Base-by-base conservation (phyloP, 1,140 invertebrate genomes). In the Oreohelix idahoensis region DNA sequence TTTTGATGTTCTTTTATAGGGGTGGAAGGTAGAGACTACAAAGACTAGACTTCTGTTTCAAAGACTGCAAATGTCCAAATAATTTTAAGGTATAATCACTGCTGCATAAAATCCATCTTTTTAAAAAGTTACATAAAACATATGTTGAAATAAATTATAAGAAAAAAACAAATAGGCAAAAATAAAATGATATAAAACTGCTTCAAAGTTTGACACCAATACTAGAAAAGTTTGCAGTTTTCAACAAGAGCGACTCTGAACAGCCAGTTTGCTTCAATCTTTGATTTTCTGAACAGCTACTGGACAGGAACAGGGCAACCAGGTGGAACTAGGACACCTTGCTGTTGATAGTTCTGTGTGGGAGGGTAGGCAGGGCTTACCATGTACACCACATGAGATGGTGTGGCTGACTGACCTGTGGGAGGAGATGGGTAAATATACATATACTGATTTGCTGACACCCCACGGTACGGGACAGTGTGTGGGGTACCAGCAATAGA, bases 401-500 rank as follows among this genome's bases (percentile, higher is more conserved):
- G 84, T 39, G 71, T 70, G 70, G 84, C 42, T 69, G 84, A 42
- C 36, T 69, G 83, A 83, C 86, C 86, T 86, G 86, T 71, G 58
- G 86, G 84, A 78, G 82, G 74, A 87, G 86, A 87, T 49, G 84
- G 75, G 75, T 87, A 87, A 35, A 87, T 39, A 82, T 87, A 87
- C 83, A 84, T 85, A 83, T 84, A 86, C 17, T 81, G 81, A 66
- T 77, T 81, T 36, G 78, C 76, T 73, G 81, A 76, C 77, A 69
- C 70, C 66, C 70, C 38, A n/a, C 2, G 53, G 51, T 45, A 74
- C 32, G 36, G 26, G 73, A 45, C 39, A 38, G 69, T 36, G 42
- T 38, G 75, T 36, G 79, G 39, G 58, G 38, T 49, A n/a, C 42
- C 63, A 20, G 66, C 70, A 63, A 66, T 29, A 35, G 58, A 51